These are phyloP conservation scores for Tachina grossa DNA, from an alignment of 2,888 invertebrate species.

Conservation along the genomic window DNA sequence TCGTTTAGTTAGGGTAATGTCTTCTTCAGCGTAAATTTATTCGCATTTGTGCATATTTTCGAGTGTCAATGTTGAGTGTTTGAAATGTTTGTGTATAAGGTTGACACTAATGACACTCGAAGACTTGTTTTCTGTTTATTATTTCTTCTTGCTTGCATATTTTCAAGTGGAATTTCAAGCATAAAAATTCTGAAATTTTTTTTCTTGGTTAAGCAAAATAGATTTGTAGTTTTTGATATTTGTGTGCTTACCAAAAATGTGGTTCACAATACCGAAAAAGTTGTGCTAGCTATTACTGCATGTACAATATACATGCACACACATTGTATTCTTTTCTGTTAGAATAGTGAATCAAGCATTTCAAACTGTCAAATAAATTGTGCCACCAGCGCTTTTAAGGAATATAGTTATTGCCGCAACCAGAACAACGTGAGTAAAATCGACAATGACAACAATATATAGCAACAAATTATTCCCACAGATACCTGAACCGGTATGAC, in stretches of 20 bases:
- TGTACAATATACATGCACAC: not conserved
- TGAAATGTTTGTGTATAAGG: constrained; percentile 63
- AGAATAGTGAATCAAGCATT: constrained; percentile 68
- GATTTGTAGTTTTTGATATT: constrained; percentile 10
- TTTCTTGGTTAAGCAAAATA: constrained; percentile 8
- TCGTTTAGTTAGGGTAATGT: constrained; percentile 6
- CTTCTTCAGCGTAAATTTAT: constrained; percentile 32
- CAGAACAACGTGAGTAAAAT: constrained; percentile 49
- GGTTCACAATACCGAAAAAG: constrained; percentile 10
- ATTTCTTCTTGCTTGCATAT: constrained; percentile 1
- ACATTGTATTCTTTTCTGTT: constrained; percentile 16
- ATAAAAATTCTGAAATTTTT: constrained; percentile 47
- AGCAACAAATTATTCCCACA: constrained; percentile 71
- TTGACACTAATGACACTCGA: constrained; percentile 71
- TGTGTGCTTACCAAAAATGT: constrained; percentile 25
- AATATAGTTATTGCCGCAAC: constrained; percentile 60
- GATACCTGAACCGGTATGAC: constrained; percentile 60
- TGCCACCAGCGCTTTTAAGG: constrained; percentile 67
- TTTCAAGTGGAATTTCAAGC: constrained; percentile 20
- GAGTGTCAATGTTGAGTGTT: constrained; percentile 69
- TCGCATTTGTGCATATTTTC: constrained; percentile 54
- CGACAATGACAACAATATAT: constrained; percentile 66
- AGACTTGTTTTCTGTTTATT: constrained; percentile 55
- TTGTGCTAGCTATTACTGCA: constrained; percentile 15
- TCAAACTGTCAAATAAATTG: constrained; percentile 71